Conservation (phyloP, 1,140 invertebrate genomes). For the Mizuhopecten yessoensis region DNA sequence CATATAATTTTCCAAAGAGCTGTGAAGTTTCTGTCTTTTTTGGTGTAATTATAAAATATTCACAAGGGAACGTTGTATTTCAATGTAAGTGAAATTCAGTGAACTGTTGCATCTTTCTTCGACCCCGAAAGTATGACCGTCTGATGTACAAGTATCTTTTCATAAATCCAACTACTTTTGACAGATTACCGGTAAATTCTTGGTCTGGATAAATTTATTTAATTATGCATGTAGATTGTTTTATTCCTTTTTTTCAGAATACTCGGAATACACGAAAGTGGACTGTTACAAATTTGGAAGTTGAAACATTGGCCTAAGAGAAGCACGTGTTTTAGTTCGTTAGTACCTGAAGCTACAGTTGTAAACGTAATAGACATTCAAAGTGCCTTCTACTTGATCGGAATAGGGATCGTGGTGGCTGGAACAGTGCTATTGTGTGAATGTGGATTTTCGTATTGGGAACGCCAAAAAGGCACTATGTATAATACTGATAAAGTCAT, state of each 20-base stretch:
- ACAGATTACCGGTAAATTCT: too few species aligned
- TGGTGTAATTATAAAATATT: too few species aligned
- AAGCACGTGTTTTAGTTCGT: conserved; percentile 56
- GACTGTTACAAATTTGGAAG: conserved; percentile 68
- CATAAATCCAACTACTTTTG: too few species aligned
- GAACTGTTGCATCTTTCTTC: too few species aligned
- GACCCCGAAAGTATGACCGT: too few species aligned
- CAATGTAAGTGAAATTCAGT: too few species aligned
- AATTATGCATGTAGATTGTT: too few species aligned
- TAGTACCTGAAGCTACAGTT: conserved; percentile 57
- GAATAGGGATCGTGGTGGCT: conserved; percentile 58
- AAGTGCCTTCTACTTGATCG: conserved; percentile 67
- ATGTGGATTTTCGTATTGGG: not conserved
- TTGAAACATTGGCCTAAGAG: conserved; percentile 62
- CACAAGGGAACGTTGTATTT: too few species aligned
- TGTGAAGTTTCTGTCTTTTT: too few species aligned
- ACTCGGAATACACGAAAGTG: conserved; percentile 63
- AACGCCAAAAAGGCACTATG: not conserved
- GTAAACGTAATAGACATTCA: conserved; percentile 65
- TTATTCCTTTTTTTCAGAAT: conserved; percentile 67
- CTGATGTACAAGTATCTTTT: too few species aligned
- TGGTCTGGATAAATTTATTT: too few species aligned
- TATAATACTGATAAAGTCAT: not conserved
- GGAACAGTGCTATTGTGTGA: conserved; percentile 51
- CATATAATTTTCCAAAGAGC: too few species aligned